Conservation (phyloP, 1,140 invertebrate genomes). For the Micrasema longulum region DNA sequence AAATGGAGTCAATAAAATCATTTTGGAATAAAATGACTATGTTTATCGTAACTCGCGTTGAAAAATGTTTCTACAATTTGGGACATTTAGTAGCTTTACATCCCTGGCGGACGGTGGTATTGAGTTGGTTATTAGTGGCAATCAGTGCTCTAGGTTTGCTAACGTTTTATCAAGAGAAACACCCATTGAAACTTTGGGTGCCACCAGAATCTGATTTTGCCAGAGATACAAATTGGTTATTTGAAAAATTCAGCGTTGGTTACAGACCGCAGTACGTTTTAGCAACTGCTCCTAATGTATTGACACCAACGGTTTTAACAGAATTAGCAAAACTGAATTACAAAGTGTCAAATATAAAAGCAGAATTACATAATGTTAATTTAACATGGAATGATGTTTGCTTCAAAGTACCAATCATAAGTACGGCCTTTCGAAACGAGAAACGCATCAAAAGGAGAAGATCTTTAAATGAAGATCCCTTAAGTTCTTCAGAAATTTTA, state of each 20-base stretch:
- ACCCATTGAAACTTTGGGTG: conserved; percentile 80
- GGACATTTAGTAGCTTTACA: conserved; percentile 66
- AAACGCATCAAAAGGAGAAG: conserved; percentile 3
- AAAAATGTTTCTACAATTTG: conserved; percentile 65
- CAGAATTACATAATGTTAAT: conserved; percentile 57
- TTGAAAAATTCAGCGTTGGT: conserved; percentile 74
- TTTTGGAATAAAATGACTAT: conserved; percentile 63
- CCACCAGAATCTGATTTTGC: conserved; percentile 76
- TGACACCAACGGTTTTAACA: conserved; percentile 69
- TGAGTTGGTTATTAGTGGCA: conserved; percentile 67
- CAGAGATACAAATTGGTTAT: conserved; percentile 78
- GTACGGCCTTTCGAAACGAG: background rate
- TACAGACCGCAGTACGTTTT: conserved; percentile 73
- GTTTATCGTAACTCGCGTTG: conserved; percentile 61
- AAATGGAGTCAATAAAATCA: conserved; percentile 57
- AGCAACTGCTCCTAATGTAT: conserved; percentile 75
- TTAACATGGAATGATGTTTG: conserved; percentile 74
- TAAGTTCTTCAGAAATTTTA: background rate
- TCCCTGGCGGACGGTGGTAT: conserved; percentile 68
- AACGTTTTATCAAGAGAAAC: conserved; percentile 71
- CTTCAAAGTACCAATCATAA: conserved; percentile 70
- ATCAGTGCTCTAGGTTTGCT: conserved; percentile 69
- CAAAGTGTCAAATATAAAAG: conserved; percentile 58
- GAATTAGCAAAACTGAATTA: conserved; percentile 59
- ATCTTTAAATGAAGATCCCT: conserved; percentile 1